These are phyloP conservation scores for Pterocles orientalis DNA, from an alignment of 2,113 vertebrate species.

Conservation along the genomic window DNA sequence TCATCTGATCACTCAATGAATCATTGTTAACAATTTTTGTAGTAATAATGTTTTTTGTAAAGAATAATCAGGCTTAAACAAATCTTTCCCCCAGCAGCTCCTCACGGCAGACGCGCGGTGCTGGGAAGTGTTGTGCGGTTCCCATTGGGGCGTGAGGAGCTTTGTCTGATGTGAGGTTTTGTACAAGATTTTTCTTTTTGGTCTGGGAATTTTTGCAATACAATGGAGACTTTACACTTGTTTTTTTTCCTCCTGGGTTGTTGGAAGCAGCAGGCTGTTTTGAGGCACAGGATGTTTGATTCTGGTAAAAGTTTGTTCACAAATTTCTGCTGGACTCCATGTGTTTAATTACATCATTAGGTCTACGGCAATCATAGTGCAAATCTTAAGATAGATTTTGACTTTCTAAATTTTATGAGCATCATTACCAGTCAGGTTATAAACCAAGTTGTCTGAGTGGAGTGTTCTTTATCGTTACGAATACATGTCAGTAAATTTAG, in stretches of 20 bases:
- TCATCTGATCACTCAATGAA: background rate
- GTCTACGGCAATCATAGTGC: background rate
- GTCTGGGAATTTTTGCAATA: background rate
- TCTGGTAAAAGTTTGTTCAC: background rate
- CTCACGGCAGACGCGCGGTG: background rate
- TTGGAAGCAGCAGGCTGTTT: background rate
- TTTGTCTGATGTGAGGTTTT: background rate
- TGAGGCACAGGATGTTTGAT: background rate
- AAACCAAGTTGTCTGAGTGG: background rate
- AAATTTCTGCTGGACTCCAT: background rate
- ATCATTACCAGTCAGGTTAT: background rate
- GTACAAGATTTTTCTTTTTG: background rate
- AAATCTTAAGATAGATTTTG: background rate
- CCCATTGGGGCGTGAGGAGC: background rate
- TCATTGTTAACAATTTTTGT: constrained; percentile 33
- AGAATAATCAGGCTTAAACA: background rate
- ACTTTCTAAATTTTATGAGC: background rate
- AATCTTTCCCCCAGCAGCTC: constrained; percentile 7
- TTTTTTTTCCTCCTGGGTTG: background rate
- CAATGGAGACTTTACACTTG: background rate
- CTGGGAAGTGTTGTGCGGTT: background rate
- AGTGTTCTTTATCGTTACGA: background rate
- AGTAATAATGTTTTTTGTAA: background rate
- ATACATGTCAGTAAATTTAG: background rate
- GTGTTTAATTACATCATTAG: background rate